Base-by-base conservation (phyloP, 2,888 invertebrate genomes). In the Steinernema hermaphroditum region DNA sequence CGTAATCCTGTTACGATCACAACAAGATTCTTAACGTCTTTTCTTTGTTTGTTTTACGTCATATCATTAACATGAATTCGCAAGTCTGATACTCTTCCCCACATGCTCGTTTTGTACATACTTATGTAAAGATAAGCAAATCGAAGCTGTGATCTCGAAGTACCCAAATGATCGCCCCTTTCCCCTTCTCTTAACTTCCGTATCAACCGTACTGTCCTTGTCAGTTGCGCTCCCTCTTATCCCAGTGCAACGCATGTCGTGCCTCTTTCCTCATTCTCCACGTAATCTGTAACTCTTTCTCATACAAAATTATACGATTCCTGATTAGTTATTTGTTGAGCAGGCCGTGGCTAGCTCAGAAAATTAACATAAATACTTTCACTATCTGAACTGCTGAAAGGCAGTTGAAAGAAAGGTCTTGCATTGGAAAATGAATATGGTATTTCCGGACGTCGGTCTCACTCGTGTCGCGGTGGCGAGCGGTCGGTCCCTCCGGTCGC, bases 141-240 rank as follows among this genome's bases (percentile, higher is more conserved):
- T 62, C 27, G 29, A 62, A 62, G 62, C 62, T 62, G 69, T 69
- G 69, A 41, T 69, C 69, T 44, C 69, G 68, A 68, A 50, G 24
- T 9, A 27, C 22, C 22, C 2, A 32, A 43, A 69, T 44, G 69
- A 69, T 44, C 43, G 69, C 69, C 19, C 69, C 41, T 1, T 69
- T 69, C 27, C 9, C 34, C 41, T 41, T 69, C 29, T 41, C 2
- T n/a, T 16, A 69, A n/a, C 41, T 69, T 43, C 19, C 41, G 32
- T 16, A 49, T 34, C n/a, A 34, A 9, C 32, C 41, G 19, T 19
- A 19, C 43, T 12, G 44, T 22, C 22, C n/a, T n/a, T n/a, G n/a
- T n/a, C 16, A 57, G 44, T 37, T 69, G 37, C 41, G 14, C 41
- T 12, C 16, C 27, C 19, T 43, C 41, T 9, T 44, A 43, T 37